Evolutionary conservation across 1,140 invertebrate species (phyloP).

Genomic region (Halyomorpha halys): DNA sequence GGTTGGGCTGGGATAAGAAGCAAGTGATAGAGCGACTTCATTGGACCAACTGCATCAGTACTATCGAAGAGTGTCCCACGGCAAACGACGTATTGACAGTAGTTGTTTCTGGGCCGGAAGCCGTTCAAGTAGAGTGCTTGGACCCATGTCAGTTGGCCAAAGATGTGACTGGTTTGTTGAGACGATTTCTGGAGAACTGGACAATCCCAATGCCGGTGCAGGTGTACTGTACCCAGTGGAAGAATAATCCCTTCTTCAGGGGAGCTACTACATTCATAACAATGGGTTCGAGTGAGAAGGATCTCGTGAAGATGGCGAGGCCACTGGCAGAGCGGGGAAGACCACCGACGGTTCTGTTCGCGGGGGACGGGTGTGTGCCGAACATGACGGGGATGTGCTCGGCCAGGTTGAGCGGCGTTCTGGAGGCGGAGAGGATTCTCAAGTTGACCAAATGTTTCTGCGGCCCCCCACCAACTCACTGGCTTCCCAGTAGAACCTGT

Average conservation of each 20-base stretch:
- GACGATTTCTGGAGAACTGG: constrained; percentile 54
- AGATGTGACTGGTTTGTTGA: constrained; percentile 46
- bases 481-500: too few species aligned
- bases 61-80: constrained; percentile 51
- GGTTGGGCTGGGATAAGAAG: constrained; percentile 46
- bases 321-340: constrained; percentile 50
- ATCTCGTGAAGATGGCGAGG: constrained; percentile 42
- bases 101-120: constrained; percentile 36
- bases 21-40: constrained; percentile 45
- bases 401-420: constrained; percentile 64
- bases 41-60: constrained; percentile 57
- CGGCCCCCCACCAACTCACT: background rate
- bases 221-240: constrained; percentile 47
- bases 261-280: constrained; percentile 63
- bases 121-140: constrained; percentile 57
- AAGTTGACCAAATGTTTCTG: constrained; percentile 25
- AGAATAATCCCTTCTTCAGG: constrained; percentile 29
- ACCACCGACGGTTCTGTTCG: constrained; percentile 59
- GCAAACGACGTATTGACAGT: constrained; percentile 37
- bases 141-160: constrained; percentile 39
- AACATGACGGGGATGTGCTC: constrained; percentile 68
- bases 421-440: constrained; percentile 65
- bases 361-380: constrained; percentile 76
- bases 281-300: constrained; percentile 47
- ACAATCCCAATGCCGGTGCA: constrained; percentile 54